These are phyloP conservation scores for Leptinotarsa haldemani DNA, from an alignment of 2,888 invertebrate species.

Conservation along the genomic window DNA sequence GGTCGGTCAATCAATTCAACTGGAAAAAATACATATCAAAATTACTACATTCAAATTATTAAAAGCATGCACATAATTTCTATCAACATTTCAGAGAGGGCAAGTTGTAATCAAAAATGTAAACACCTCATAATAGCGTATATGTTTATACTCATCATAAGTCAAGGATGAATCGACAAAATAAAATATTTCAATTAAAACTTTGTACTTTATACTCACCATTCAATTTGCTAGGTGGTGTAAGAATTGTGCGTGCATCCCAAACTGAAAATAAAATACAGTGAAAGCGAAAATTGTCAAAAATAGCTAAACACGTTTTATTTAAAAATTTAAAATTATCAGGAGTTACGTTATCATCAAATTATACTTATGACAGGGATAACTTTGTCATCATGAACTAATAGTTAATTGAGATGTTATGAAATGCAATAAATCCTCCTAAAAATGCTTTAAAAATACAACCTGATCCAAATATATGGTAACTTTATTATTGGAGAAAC, in stretches of 20 bases:
- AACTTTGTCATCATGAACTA: slow-evolving; percentile 29
- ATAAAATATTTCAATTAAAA: too few species aligned
- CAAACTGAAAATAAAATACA: slow-evolving; percentile 5
- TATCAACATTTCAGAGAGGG: slow-evolving; percentile 46
- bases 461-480: too few species aligned
- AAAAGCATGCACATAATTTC: background rate
- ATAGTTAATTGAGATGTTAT: too few species aligned
- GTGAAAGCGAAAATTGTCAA: background rate
- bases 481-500: too few species aligned
- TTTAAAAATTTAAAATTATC: background rate
- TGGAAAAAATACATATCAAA: background rate
- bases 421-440: too few species aligned
- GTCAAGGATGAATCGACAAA: background rate
- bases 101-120: slow-evolving; percentile 48
- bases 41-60: background rate
- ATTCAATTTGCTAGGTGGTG: background rate
- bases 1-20: too few species aligned
- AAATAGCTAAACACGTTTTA: too few species aligned
- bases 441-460: too few species aligned
- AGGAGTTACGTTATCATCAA: slow-evolving; percentile 25
- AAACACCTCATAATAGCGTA: slow-evolving; percentile 50
- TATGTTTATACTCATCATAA: slow-evolving; percentile 45
- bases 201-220: background rate
- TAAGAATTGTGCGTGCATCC: background rate
- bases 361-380: slow-evolving; percentile 29